Conservation (phyloP, 2,888 invertebrate genomes). For the Idaea straminata region DNA sequence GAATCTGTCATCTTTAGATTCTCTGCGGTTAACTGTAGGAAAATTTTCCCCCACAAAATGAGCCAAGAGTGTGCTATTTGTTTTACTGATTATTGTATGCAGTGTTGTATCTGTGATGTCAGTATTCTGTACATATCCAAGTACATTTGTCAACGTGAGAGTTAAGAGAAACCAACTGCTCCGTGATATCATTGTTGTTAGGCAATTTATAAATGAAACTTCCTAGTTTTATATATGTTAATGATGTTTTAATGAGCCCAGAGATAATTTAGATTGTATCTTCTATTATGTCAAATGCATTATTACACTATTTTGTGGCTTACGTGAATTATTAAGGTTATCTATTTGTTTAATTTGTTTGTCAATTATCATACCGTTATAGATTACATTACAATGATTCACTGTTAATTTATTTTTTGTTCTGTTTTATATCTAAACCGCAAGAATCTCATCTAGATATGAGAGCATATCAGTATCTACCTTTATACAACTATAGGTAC, state of each 20-base stretch:
- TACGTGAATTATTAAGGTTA: neutral
- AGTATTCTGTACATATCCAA: neutral
- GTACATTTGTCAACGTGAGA: neutral
- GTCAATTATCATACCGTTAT: neutral
- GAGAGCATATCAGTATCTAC: too few species aligned
- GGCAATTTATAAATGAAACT: neutral
- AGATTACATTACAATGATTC: neutral
- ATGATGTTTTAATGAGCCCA: neutral
- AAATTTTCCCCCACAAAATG: neutral
- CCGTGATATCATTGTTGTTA: neutral
- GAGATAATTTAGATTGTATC: neutral
- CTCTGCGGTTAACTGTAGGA: neutral
- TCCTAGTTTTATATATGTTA: neutral
- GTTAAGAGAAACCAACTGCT: neutral
- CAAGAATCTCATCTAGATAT: neutral
- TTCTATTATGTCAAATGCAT: neutral
- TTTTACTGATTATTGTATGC: neutral
- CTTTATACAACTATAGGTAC: too few species aligned
- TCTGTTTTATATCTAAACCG: neutral
- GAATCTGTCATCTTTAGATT: neutral
- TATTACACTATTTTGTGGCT: neutral
- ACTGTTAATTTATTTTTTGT: neutral
- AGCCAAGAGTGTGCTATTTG: neutral
- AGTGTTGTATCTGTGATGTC: neutral
- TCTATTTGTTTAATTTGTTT: neutral